These are phyloP conservation scores for Mesochorus sp. DNA, from an alignment of 2,888 invertebrate genomes.

Conservation along the genomic window DNA sequence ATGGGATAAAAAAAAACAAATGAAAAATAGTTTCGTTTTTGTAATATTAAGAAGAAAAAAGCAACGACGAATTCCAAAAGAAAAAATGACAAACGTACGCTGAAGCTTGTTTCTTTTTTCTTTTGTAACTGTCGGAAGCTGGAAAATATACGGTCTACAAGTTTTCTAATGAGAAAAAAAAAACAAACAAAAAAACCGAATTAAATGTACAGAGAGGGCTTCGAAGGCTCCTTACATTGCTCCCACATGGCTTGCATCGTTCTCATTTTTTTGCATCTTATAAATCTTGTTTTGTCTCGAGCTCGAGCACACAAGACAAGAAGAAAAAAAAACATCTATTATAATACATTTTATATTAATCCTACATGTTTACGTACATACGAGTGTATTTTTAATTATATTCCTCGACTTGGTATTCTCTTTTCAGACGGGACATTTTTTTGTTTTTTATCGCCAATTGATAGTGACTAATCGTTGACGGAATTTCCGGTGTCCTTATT, in stretches of 20 bases:
- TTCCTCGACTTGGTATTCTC: slow-evolving; percentile 37
- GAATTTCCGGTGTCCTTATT: slow-evolving; percentile 32
- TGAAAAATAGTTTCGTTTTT: slow-evolving; percentile 12
- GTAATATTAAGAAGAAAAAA: slow-evolving; percentile 30
- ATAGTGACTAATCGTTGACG: slow-evolving; percentile 38
- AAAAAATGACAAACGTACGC: slow-evolving; percentile 20
- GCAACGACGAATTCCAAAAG: background rate
- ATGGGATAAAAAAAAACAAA: slow-evolving; percentile 14
- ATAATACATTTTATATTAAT: slow-evolving; percentile 82
- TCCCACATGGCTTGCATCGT: slow-evolving; percentile 50
- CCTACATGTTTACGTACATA: slow-evolving; percentile 69
- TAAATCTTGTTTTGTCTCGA: slow-evolving; percentile 67
- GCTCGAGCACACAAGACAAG: slow-evolving; percentile 68
- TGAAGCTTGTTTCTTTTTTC: slow-evolving; percentile 26
- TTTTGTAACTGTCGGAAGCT: slow-evolving; percentile 34
- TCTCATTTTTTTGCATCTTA: slow-evolving; percentile 65
- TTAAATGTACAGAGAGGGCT: slow-evolving; percentile 72
- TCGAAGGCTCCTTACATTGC: slow-evolving; percentile 54
- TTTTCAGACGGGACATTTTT: background rate
- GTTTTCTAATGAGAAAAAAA: background rate
- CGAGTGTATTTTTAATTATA: slow-evolving; percentile 66
- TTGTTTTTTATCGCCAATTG: background rate
- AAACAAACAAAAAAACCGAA: slow-evolving; percentile 12
- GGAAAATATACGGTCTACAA: background rate
- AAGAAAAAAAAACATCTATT: slow-evolving; percentile 71